A percentile compares a stretch with the other conserved stretches of the same genome.
Evolutionary conservation across 2,113 vertebrate species (phyloP).

Genomic region (Aldabrachelys gigantea): DNA sequence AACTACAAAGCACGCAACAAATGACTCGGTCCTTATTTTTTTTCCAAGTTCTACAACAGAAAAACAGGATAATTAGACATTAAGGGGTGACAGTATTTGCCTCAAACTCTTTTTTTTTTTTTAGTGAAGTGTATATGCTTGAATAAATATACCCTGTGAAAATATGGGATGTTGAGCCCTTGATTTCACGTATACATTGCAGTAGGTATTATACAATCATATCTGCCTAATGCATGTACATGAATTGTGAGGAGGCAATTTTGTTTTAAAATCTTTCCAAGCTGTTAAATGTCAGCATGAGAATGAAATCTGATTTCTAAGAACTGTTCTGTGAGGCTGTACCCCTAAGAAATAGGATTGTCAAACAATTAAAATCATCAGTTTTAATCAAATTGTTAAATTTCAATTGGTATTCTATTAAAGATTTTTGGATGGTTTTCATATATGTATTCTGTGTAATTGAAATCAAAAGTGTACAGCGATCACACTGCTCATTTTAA

Average conservation of each 20-base stretch:
- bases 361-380: too few relatives aligned
- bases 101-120: neutral
- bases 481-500: too few relatives aligned
- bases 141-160: neutral
- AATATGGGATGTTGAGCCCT: neutral
- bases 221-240: neutral
- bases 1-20: neutral
- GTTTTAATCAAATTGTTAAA: too few relatives aligned
- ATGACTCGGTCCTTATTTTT: neutral
- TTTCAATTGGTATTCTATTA: too few relatives aligned
- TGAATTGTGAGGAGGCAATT: neutral
- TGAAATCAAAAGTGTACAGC: too few relatives aligned
- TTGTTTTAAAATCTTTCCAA: neutral
- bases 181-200: neutral
- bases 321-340: neutral
- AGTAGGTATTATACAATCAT: neutral
- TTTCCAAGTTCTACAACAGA: neutral
- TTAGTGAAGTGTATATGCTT: neutral
- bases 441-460: too few relatives aligned
- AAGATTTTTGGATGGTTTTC: too few relatives aligned
- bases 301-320: constrained; percentile 10
- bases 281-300: neutral
- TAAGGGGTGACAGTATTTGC: neutral
- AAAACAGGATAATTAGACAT: neutral
- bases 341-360: neutral